Base-by-base conservation (phyloP, 2,888 invertebrate genomes). In the Pollenia angustigena region DNA sequence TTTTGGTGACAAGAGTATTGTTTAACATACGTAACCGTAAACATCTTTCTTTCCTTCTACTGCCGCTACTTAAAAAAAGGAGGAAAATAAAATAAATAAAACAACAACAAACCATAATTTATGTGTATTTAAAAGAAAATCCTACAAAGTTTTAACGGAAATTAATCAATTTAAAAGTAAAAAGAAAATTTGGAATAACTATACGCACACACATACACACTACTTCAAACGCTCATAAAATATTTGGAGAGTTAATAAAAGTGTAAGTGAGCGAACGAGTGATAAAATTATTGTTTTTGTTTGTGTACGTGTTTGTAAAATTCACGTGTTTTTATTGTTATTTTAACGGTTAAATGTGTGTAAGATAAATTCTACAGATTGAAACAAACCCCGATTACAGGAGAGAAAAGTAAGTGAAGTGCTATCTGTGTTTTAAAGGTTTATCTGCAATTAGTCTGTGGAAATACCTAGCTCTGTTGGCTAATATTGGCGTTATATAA, bases 11-110 rank as follows among this genome's bases (percentile, higher is more conserved):
- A 52, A 68, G 84, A 85, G 84, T 85, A 80, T 85, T 80, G 79
- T 80, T 85, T 50, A 80, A 80, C 84, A 85, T 75, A 85, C 84
- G 79, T 74, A 84, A 80, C 79, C 58, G 84, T 84, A 32, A 23
- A 84, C 84, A 84, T 79, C 79, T 60, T 46, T 32, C 64, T 52
- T 40, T 69, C 44, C 52, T 50, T 52, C 50, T 72, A 52, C 66
- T 44, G 56, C 50, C 1, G 40, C 56, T 48, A 48, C 32, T 23
- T 7, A 58, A 12, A 46, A 50, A 42, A 50, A 60, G 54, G 9
- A 56, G 6, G 12, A 58, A 56, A 54, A 52, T 44, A 10, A 40
- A 56, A 71, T 48, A 16, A 69, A 23, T 40, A 64, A 52, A 68
- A 42, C 42, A 50, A 12, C 9, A 78, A 56, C 4, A 44, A 69